Evolutionary conservation across 1,140 invertebrate genomes (phyloP).

Genomic region (Drosophila pseudoananassae): DNA sequence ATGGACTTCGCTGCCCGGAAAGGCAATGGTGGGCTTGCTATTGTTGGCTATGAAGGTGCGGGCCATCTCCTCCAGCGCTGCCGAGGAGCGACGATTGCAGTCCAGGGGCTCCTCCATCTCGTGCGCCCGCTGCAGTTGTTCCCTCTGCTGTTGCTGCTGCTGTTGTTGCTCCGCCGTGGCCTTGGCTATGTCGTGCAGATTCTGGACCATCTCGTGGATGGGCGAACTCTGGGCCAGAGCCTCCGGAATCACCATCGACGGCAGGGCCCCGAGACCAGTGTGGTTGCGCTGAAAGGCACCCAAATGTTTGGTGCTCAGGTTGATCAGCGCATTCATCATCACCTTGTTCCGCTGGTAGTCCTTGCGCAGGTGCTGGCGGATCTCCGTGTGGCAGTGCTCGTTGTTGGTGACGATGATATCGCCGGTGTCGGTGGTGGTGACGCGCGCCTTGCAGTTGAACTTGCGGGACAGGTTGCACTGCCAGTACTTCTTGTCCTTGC

Average conservation of each 20-base stretch:
- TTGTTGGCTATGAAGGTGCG: slow-evolving; percentile 58
- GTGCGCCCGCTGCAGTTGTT: slow-evolving; percentile 45
- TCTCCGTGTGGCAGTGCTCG: slow-evolving; percentile 84
- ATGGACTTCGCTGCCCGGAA: slow-evolving; percentile 25
- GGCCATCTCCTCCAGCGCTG: slow-evolving; percentile 62
- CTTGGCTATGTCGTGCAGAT: slow-evolving; percentile 71
- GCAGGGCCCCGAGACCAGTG: slow-evolving; percentile 28
- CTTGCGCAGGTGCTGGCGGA: slow-evolving; percentile 82
- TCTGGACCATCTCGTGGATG: slow-evolving; percentile 71
- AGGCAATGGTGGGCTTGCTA: slow-evolving; percentile 34
- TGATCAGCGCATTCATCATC: slow-evolving; percentile 82
- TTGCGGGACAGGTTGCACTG: slow-evolving; percentile 84
- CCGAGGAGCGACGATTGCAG: slow-evolving; percentile 61
- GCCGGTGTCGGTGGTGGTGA: slow-evolving; percentile 83
- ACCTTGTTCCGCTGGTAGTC: slow-evolving; percentile 83
- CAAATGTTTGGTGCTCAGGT: slow-evolving; percentile 64
- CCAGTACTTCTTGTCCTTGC: slow-evolving; percentile 84
- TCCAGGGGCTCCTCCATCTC: slow-evolving; percentile 66
- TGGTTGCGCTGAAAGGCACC: slow-evolving; percentile 57
- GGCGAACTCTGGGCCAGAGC: slow-evolving; percentile 51
- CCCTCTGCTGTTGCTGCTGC: slow-evolving; percentile 29
- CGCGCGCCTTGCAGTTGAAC: slow-evolving; percentile 83
- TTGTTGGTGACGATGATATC: slow-evolving; percentile 84
- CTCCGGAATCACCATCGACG: slow-evolving; percentile 43
- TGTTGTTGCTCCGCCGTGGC: slow-evolving; percentile 62